Evolutionary conservation across 2,797 vertebrate genomes (phyloP).

Genomic region (Allobates femoralis): DNA sequence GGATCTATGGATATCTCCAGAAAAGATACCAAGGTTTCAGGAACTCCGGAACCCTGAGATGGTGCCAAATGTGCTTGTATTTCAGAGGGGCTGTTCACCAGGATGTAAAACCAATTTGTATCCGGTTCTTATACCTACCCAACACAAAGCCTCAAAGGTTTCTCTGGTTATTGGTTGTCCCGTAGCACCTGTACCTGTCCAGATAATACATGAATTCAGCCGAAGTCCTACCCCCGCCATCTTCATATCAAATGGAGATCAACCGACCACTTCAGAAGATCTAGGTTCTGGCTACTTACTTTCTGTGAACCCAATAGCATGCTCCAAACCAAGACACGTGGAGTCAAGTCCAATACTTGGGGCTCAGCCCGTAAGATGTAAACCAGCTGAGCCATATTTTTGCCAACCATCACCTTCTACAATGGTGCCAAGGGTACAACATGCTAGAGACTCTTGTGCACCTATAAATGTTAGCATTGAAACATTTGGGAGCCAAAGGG

Average conservation of each 20-base stretch:
- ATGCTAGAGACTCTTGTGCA: not conserved
- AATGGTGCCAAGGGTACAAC: not conserved
- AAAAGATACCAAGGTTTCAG: conserved; percentile 66
- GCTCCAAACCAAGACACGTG: conserved; percentile 65
- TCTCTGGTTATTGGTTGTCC: conserved; percentile 72
- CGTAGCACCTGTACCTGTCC: conserved; percentile 72
- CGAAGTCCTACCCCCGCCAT: conserved; percentile 66
- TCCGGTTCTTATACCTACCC: conserved; percentile 65
- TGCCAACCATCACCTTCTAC: conserved; percentile 47
- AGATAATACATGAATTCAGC: conserved; percentile 71
- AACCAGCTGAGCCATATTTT: conserved; percentile 59
- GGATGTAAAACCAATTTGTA: conserved; percentile 59
- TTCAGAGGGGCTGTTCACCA: conserved; percentile 68
- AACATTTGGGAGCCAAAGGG: conserved; percentile 69
- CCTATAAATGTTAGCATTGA: conserved; percentile 72
- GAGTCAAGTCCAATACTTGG: conserved; percentile 59
- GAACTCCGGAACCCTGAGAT: conserved; percentile 56
- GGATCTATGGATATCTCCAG: conserved; percentile 68
- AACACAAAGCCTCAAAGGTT: conserved; percentile 73
- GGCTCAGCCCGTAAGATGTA: conserved; percentile 38
- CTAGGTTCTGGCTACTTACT: conserved; percentile 65
- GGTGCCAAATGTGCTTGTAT: conserved; percentile 64
- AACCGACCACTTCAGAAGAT: conserved; percentile 61
- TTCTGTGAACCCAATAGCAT: conserved; percentile 68
- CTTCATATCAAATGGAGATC: conserved; percentile 64